Conservation (phyloP, 2,888 invertebrate species). For the Villa cingulata region DNA sequence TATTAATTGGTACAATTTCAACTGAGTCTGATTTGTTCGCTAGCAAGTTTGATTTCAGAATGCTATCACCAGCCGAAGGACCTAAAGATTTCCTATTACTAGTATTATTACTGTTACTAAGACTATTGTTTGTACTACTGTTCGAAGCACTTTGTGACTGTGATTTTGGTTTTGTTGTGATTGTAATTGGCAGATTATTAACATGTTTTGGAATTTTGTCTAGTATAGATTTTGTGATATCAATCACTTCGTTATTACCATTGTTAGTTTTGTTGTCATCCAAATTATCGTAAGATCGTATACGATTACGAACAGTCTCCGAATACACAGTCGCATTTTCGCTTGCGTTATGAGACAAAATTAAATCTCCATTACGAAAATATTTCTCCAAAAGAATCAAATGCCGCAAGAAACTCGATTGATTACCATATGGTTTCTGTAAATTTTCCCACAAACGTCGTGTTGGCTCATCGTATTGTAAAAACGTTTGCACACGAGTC, state of each 20-base stretch:
- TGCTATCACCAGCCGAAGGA: constrained; percentile 26
- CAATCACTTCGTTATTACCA: background rate
- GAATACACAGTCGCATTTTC: constrained; percentile 64
- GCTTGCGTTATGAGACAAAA: constrained; percentile 57
- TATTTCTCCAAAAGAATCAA: constrained; percentile 70
- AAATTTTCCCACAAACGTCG: constrained; percentile 67
- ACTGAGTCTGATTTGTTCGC: constrained; percentile 17
- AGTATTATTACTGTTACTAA: constrained; percentile 1
- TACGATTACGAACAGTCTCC: constrained; percentile 63
- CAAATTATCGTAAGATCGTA: constrained; percentile 54
- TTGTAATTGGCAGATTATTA: constrained; percentile 25
- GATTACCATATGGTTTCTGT: constrained; percentile 76
- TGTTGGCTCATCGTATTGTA: constrained; percentile 73
- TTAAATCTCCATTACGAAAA: constrained; percentile 64
- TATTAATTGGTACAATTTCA: constrained; percentile 27
- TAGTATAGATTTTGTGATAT: background rate
- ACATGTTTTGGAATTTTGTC: constrained; percentile 2
- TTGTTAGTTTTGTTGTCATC: background rate
- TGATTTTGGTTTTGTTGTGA: constrained; percentile 27
- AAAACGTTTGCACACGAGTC: constrained; percentile 64
- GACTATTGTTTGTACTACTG: constrained; percentile 11
- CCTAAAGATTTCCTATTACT: background rate
- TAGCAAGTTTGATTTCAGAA: constrained; percentile 30
- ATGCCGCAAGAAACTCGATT: constrained; percentile 72
- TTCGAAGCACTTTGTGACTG: constrained; percentile 13